Percentiles rank a stretch among this genome's conserved stretches.
phyloP scores from a whole-genome alignment of 1,140 invertebrate genomes.

The Linepithema humile region DNA sequence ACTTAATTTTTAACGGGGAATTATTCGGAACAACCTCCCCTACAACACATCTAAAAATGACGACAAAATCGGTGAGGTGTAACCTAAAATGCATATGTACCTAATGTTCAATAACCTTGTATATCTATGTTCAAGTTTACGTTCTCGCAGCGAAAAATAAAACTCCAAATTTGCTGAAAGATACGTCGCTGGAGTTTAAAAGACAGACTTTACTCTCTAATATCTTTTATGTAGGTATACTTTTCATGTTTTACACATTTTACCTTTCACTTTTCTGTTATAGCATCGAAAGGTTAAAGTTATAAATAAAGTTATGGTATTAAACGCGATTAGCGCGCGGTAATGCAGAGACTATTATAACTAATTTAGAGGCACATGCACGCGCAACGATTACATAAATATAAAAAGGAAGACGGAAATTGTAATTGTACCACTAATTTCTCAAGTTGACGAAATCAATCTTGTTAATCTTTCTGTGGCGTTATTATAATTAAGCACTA shows the following conservation, averaged over 20 bases:
- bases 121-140: background rate
- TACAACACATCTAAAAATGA: too few species aligned
- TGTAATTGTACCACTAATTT: background rate
- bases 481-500: too few species aligned
- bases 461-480: too few species aligned
- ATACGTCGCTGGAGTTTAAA: background rate
- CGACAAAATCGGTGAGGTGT: too few species aligned
- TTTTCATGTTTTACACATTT: background rate
- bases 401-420: background rate
- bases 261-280: background rate
- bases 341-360: background rate
- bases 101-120: too few species aligned
- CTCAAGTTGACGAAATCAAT: background rate
- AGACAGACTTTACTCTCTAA: background rate
- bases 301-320: slow-evolving; percentile 33
- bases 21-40: too few species aligned
- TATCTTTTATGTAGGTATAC: background rate
- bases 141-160: background rate
- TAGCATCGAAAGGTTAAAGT: slow-evolving; percentile 20
- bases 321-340: background rate
- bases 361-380: background rate
- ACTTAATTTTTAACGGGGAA: too few species aligned
- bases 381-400: background rate
- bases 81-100: too few species aligned
- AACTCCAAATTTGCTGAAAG: background rate